These are phyloP conservation scores for Galago senegalensis DNA, from an alignment of 2,797 vertebrate species.

Conservation along the genomic window DNA sequence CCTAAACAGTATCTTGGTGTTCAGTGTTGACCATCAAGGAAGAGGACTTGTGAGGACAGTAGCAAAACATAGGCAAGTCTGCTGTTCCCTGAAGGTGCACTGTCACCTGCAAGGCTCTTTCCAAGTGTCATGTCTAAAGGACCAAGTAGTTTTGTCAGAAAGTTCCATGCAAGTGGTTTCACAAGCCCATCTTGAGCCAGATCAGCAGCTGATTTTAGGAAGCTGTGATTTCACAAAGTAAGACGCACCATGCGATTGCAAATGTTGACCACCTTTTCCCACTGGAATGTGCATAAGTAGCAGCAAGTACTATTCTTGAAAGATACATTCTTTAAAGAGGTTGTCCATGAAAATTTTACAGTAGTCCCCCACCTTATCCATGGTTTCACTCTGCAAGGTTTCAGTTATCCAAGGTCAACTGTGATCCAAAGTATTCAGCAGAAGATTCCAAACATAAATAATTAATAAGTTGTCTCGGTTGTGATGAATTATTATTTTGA, in stretches of 20 bases:
- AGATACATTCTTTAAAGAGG: neutral
- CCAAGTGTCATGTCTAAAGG: neutral
- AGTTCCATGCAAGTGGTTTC: neutral
- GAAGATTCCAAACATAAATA: neutral
- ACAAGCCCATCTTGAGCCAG: neutral
- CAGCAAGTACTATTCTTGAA: neutral
- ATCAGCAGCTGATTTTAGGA: slow-evolving; percentile 26
- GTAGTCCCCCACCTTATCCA: neutral
- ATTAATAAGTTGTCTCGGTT: neutral
- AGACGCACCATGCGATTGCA: neutral
- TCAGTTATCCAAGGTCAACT: neutral
- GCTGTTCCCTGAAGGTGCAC: neutral
- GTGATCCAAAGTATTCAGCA: neutral
- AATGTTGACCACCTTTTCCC: neutral
- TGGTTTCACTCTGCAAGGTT: neutral
- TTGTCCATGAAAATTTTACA: slow-evolving; percentile 6
- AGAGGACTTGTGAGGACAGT: neutral
- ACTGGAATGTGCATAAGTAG: neutral
- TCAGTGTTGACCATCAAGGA: neutral
- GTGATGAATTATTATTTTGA: too few relatives aligned
- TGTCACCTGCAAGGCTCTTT: neutral
- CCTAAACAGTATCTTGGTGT: neutral
- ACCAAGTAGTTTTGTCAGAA: neutral
- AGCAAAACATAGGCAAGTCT: neutral
- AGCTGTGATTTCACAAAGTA: slow-evolving; percentile 17